These are phyloP conservation scores for Lobophora halterata DNA, from an alignment of 2,888 invertebrate genomes.

Conservation along the genomic window DNA sequence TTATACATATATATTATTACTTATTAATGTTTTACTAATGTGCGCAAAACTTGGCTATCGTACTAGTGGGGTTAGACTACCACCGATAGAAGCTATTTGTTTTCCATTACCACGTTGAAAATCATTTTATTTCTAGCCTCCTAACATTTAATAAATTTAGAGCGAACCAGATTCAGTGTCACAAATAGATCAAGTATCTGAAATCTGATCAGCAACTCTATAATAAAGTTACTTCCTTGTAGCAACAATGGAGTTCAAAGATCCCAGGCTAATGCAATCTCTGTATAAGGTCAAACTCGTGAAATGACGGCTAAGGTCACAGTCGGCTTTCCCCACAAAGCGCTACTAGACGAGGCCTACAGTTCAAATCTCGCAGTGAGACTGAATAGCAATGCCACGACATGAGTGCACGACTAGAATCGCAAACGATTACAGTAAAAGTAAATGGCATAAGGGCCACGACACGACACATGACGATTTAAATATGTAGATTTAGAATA, in stretches of 20 bases:
- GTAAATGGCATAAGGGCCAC: slow-evolving; percentile 25
- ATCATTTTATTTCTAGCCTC: too few species aligned
- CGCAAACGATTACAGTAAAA: slow-evolving; percentile 23
- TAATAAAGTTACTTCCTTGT: slow-evolving; percentile 13
- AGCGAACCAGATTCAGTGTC: background rate
- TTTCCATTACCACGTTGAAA: too few species aligned
- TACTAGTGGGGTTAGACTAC: too few species aligned
- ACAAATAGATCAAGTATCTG: background rate
- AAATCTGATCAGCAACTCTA: slow-evolving; percentile 6
- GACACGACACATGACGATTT: slow-evolving; percentile 18
- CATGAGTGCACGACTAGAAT: slow-evolving; percentile 28
- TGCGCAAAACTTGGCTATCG: too few species aligned
- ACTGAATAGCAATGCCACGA: slow-evolving; percentile 29
- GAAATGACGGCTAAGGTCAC: slow-evolving; percentile 43
- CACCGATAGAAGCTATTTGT: too few species aligned
- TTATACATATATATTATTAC: too few species aligned
- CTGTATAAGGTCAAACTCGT: slow-evolving; percentile 46
- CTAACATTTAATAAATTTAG: too few species aligned
- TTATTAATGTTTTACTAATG: too few species aligned
- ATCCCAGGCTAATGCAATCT: slow-evolving; percentile 23
- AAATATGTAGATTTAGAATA: too few species aligned
- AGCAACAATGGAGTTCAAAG: slow-evolving; percentile 29
- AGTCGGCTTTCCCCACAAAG: slow-evolving; percentile 41
- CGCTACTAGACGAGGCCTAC: slow-evolving; percentile 25
- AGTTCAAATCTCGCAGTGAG: too few species aligned